Percentiles rank a stretch among this genome's conserved stretches.
These are phyloP conservation scores for Bombyx mandarina DNA, from an alignment of 1,140 invertebrate species.

Conservation along the genomic window DNA sequence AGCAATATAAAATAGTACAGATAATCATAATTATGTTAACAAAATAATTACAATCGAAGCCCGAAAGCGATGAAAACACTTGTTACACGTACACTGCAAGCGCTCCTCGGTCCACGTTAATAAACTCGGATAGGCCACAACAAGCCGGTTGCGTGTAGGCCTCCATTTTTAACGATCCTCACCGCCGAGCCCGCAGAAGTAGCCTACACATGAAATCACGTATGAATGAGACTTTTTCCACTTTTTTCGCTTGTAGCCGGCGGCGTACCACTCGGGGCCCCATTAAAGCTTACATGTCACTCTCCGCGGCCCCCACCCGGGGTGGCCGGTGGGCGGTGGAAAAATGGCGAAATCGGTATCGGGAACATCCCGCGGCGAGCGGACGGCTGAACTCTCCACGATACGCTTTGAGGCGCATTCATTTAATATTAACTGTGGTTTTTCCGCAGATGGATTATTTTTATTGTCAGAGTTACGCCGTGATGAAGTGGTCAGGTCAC, in stretches of 20 bases:
- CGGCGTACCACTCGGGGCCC: slow-evolving; percentile 56
- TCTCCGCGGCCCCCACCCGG: slow-evolving; percentile 21
- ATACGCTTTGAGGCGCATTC: slow-evolving; percentile 68
- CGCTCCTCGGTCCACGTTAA: slow-evolving; percentile 48
- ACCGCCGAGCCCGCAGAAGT: slow-evolving; percentile 61
- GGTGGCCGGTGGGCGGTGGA: slow-evolving; percentile 23
- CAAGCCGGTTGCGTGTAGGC: slow-evolving; percentile 51
- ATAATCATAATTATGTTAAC: too few species aligned
- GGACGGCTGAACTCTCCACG: slow-evolving; percentile 28
- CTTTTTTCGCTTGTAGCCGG: slow-evolving; percentile 63
- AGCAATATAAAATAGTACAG: too few species aligned
- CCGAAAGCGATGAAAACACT: slow-evolving; percentile 22
- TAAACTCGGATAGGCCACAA: slow-evolving; percentile 64
- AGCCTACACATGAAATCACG: slow-evolving; percentile 69
- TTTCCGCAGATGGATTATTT: slow-evolving; percentile 69
- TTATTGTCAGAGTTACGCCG: slow-evolving; percentile 57
- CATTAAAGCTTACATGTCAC: slow-evolving; percentile 70
- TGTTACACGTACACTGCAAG: slow-evolving; percentile 33
- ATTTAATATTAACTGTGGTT: slow-evolving; percentile 71
- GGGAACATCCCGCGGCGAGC: slow-evolving; percentile 54
- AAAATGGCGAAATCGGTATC: slow-evolving; percentile 68
- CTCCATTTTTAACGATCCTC: slow-evolving; percentile 67
- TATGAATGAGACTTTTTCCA: slow-evolving; percentile 66
- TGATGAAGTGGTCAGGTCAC: slow-evolving; percentile 61
- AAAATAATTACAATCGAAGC: slow-evolving; percentile 1